A percentile compares a stretch with the other conserved stretches of the same genome.
Evolutionary conservation across 1,140 invertebrate species (phyloP).

Genomic region (Callitettix versicolor): DNA sequence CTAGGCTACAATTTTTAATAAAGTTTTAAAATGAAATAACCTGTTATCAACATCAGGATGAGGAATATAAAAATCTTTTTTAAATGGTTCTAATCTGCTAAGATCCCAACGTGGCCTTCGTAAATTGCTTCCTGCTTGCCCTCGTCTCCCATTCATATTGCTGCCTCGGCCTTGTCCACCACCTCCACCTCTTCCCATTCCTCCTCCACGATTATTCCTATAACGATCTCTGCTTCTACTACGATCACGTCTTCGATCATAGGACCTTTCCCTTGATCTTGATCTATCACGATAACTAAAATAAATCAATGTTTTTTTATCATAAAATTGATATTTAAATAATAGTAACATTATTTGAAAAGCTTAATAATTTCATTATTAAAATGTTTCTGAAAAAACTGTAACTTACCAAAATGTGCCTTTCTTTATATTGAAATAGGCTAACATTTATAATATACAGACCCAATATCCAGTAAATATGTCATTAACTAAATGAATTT

Average conservation of each 20-base stretch:
- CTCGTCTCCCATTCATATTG: slow-evolving; percentile 31
- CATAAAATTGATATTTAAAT: no score
- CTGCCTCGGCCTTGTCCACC: slow-evolving; percentile 24
- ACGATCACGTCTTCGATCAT: slow-evolving; percentile 8
- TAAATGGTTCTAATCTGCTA: slow-evolving; percentile 68
- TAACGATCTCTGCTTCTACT: slow-evolving; percentile 12
- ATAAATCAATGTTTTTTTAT: no score
- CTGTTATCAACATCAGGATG: slow-evolving; percentile 58
- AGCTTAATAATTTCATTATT: no score
- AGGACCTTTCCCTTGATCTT: slow-evolving; percentile 6
- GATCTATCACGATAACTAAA: slow-evolving; percentile 31
- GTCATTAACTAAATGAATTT: no score
- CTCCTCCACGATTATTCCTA: slow-evolving; percentile 12
- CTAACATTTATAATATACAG: no score
- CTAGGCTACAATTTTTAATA: no score
- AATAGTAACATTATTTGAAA: no score
- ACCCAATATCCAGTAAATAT: no score
- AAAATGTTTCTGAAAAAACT: no score
- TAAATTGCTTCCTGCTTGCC: slow-evolving; percentile 29
- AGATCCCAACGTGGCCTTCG: slow-evolving; percentile 71
- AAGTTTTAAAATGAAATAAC: slow-evolving; percentile 17
- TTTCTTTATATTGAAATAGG: no score
- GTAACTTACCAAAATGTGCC: no score
- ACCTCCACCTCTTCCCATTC: slow-evolving; percentile 19
- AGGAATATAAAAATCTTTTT: slow-evolving; percentile 90